Percentiles rank a stretch among this genome's conserved stretches.
Evolutionary conservation across 2,113 vertebrate genomes (phyloP).

Genomic region (Myiozetetes cayanensis): DNA sequence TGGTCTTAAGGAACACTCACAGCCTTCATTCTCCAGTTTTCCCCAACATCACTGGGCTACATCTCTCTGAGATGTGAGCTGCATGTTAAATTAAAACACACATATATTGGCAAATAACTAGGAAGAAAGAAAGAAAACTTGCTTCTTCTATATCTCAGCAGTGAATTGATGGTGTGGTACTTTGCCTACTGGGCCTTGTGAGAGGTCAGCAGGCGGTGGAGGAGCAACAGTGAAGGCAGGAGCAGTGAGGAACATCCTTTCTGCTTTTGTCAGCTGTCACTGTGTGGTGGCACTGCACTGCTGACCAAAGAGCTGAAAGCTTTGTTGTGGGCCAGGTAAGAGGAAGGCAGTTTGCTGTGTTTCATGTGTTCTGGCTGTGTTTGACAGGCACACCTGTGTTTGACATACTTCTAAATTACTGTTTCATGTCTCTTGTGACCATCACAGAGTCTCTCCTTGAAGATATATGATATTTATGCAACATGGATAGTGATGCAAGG

Average conservation of each 20-base stretch:
- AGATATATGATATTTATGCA: not conserved
- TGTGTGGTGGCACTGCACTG: rapidly evolving
- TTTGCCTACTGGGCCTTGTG: not conserved
- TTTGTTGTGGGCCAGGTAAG: not conserved
- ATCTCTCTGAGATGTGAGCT: not conserved
- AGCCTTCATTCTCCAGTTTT: not conserved
- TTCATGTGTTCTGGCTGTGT: not conserved
- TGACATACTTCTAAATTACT: not conserved
- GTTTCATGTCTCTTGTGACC: not conserved
- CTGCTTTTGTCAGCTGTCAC: rapidly evolving
- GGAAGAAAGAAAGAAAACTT: not conserved
- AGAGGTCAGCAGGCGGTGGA: rapidly evolving
- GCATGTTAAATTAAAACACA: not conserved
- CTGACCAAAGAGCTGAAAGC: not conserved
- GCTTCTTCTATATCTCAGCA: not conserved
- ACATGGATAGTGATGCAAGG: not conserved
- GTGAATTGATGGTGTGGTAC: not conserved
- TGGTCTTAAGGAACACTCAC: not conserved
- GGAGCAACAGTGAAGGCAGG: not conserved
- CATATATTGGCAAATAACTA: not conserved
- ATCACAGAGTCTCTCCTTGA: not conserved
- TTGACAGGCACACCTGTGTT: not conserved
- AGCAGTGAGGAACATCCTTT: not conserved
- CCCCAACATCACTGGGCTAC: not conserved
- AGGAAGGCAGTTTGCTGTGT: not conserved